Base-by-base conservation (phyloP, 1,140 invertebrate genomes). In the Tenebrio molitor region DNA sequence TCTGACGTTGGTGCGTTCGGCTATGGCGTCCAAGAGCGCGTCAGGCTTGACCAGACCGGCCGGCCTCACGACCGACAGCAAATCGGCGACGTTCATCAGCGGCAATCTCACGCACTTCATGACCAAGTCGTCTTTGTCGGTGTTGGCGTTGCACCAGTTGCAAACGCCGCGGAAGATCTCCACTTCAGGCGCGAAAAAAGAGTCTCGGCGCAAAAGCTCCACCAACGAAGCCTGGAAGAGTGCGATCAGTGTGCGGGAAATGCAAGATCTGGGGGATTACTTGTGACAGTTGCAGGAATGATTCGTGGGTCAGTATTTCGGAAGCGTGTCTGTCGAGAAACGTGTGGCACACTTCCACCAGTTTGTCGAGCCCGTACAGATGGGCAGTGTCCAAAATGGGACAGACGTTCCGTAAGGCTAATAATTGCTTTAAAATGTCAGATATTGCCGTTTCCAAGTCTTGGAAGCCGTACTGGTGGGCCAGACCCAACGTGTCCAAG, bases 131-230 rank as follows among this genome's bases (percentile, higher is more conserved):
- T 80, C 76, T n/a, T 25, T 63, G 66, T 79, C 78, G 87, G 80
- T 89, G 85, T 88, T 98, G 89, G 76, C 90, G 84, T 80, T 90
- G 71, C 93, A 92, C 97, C 97, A 99, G 50, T 88, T 87, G 79
- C 89, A 88, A 1, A 99, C 93, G 4, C 94, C 93, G 77, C 90
- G 86, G 84, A 99, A 99, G 73, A 99, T 98, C 77, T 98, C 92
- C 17, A 97, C 93, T 86, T 99, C 97, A 2, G 92, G 90, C 0
- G 95, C 96, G 87, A 94, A 99, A 85, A 99, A 99, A 0, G 97
- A 98, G 84, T 99, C 94, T 58, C 97, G 86, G 50, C 91, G 88
- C 33, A 99, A 87, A n/a, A 99, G 86, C 80, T 95, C 92, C 76
- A 91, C 90, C 14, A 96, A 81, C 1, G 93, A 92, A 79, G 88